Base-by-base conservation (phyloP, 2,888 invertebrate genomes). In the Cheilosia soror region DNA sequence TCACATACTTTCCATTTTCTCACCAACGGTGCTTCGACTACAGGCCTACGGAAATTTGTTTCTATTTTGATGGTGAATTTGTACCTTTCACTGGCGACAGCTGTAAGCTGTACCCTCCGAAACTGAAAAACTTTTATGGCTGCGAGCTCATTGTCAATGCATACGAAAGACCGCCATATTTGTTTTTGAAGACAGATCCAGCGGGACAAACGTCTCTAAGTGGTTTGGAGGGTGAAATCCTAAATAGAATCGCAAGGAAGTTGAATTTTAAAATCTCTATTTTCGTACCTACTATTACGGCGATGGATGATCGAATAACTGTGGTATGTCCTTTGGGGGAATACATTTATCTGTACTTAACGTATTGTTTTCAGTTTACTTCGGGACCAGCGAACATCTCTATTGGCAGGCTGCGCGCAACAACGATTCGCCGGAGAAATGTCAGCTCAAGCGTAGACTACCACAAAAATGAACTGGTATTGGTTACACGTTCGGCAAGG, bases 1-100 rank as follows among this genome's bases (percentile, higher is more conserved):
- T 57, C 25, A 69, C 69, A 5, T 69, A 57, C 44, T 57, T 25
- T 29, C 69, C 69, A 20, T 69, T 57, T 27, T 15, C n/a, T n/a
- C 0, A 4, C 4, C 2, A 7, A 13, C 7, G 29, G 4, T 69
- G 55, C 25, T 57, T 57, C 33, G 7, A 57, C 6, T 27, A 31
- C 31, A 31, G 44, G 5, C 57, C 69, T 6, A 5, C 2, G 0
- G 29, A 29, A 31, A 20, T 57, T 5, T 69, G 69, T 33, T 5
- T 37, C 20, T 25, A 57, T 7, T 3, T 2, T 4, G n/a, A 33
- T 1, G 44, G n/a, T 6, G 7, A 13, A 0, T 53, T 42, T 1
- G 7, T 15, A 0, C n/a, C 27, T 6, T 3, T 9, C 9, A 25
- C n/a, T 37, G 66, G 42, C 5, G 0, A 53, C 20, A n/a, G 9